These are phyloP conservation scores for Calyptomena viridis DNA, from an alignment of 2,113 vertebrate species.

Conservation along the genomic window DNA sequence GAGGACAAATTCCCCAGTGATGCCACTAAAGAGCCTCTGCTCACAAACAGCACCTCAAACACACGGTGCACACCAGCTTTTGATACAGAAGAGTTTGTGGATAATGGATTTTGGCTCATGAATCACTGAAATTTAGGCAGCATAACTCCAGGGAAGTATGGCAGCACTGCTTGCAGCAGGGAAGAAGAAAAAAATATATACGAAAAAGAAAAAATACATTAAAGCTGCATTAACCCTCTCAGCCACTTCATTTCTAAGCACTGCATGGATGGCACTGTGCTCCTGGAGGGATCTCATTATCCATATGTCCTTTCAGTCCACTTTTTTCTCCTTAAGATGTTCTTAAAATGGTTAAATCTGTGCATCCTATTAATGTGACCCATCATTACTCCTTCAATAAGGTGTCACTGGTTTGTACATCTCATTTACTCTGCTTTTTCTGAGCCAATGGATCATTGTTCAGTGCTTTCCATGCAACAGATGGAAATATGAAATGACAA, in stretches of 20 bases:
- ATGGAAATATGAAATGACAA: slow-evolving; percentile 54
- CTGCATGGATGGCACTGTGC: background rate
- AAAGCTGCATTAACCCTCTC: background rate
- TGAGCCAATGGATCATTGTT: background rate
- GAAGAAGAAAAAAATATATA: background rate
- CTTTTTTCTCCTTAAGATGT: background rate
- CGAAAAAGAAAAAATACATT: background rate
- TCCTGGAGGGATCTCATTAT: background rate
- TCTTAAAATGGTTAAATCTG: background rate
- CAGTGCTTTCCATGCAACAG: slow-evolving; percentile 9
- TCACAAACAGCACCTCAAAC: background rate
- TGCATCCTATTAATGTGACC: background rate
- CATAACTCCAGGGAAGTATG: background rate
- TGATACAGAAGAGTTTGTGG: fast-evolving
- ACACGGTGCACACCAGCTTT: fast-evolving
- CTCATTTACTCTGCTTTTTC: background rate
- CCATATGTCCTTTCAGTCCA: background rate
- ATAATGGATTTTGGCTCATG: background rate
- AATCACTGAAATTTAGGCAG: background rate
- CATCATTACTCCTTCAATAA: background rate
- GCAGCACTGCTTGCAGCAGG: background rate
- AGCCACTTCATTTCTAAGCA: background rate
- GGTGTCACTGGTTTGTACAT: background rate
- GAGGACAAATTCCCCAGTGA: background rate
- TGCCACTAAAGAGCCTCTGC: background rate